Evolutionary conservation across 1,140 invertebrate genomes (phyloP).

Genomic region (Vanessa tameamea): DNA sequence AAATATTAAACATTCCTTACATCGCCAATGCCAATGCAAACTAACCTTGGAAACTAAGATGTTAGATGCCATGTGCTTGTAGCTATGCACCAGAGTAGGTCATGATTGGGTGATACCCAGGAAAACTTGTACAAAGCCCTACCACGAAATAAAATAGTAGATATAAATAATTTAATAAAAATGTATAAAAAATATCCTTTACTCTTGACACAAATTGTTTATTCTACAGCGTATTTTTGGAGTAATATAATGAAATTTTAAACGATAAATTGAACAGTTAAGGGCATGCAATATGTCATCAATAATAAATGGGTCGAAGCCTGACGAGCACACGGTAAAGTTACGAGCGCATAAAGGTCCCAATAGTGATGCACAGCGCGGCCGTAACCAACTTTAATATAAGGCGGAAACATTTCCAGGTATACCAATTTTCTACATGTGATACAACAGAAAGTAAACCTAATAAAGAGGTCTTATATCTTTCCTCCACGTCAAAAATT

Average conservation of each 20-base stretch:
- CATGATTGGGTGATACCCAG: too few species aligned
- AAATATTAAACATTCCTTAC: too few species aligned
- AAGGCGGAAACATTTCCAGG: conserved; percentile 7
- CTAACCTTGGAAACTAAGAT: too few species aligned
- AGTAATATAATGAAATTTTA: neutral
- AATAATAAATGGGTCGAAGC: neutral
- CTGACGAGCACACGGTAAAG: conserved; percentile 3
- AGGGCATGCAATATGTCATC: neutral
- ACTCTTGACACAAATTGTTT: too few species aligned
- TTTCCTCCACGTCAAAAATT: neutral
- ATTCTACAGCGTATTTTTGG: too few species aligned
- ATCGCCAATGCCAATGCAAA: too few species aligned
- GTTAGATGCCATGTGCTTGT: too few species aligned
- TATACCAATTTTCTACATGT: conserved; percentile 12
- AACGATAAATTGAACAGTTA: neutral
- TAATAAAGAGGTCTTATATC: neutral
- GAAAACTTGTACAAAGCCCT: too few species aligned
- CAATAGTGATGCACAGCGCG: conserved; percentile 18
- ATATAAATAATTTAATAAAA: too few species aligned
- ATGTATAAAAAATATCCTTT: too few species aligned
- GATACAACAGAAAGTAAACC: neutral
- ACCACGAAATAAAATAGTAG: too few species aligned
- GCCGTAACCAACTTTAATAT: conserved; percentile 20
- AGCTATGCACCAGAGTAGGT: too few species aligned
- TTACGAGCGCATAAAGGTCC: conserved; percentile 22